phyloP scores from a whole-genome alignment of 2,888 invertebrate species.

The Drosophila tanythrix region DNA sequence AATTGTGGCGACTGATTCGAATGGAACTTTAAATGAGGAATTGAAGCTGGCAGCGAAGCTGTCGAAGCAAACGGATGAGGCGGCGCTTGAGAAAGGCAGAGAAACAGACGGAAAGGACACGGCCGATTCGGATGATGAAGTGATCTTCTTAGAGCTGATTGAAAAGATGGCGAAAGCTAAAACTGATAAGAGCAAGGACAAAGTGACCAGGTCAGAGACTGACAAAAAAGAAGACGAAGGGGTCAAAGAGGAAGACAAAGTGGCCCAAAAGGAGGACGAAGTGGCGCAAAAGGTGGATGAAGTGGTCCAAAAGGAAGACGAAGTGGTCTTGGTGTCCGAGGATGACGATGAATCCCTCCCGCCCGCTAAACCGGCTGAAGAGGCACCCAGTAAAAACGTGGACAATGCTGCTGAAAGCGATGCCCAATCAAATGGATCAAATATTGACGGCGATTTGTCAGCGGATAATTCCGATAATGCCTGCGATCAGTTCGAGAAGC shows the following conservation, averaged over 20 bases:
- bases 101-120: constrained; percentile 10
- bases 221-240: constrained; percentile 27
- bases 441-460: constrained; percentile 33
- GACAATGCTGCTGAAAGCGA: constrained; percentile 1
- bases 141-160: constrained; percentile 74
- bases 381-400: constrained; percentile 6
- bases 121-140: constrained; percentile 73
- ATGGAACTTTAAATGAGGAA: constrained; percentile 7
- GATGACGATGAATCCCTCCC: constrained; percentile 62
- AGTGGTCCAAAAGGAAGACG: constrained; percentile 48
- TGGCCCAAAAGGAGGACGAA: not conserved
- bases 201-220: not conserved
- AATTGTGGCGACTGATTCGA: not conserved
- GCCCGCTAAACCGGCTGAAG: constrained; percentile 2
- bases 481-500: constrained; percentile 79
- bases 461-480: constrained; percentile 83
- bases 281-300: not conserved
- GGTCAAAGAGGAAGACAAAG: not conserved
- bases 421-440: constrained; percentile 10
- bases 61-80: not conserved
- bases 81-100: not conserved
- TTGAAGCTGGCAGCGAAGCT: not conserved
- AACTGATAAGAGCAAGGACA: constrained; percentile 4
- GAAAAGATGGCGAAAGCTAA: constrained; percentile 41
- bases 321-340: constrained; percentile 69